Conservation (phyloP, 2,797 vertebrate genomes). For the Mormyrus proboscirostris region DNA sequence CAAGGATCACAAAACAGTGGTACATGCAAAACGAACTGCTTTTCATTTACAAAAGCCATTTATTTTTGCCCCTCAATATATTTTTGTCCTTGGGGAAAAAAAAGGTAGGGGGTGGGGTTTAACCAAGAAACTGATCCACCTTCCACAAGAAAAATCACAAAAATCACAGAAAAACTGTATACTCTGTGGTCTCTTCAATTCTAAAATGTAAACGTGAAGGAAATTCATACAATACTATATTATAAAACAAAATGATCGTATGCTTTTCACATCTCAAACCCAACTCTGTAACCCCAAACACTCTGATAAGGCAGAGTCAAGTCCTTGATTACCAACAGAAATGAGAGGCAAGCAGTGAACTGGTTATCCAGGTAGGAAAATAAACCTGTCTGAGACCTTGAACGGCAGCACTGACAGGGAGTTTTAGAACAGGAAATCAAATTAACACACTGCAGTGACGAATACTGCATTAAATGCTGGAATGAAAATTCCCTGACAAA, state of each 20-base stretch:
- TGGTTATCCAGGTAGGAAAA: neutral
- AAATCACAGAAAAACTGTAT: neutral
- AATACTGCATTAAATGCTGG: neutral
- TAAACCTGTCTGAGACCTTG: neutral
- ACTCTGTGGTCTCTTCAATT: neutral
- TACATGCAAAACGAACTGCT: slow-evolving; percentile 8
- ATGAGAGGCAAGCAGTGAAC: neutral
- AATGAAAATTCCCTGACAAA: neutral
- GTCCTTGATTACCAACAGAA: neutral
- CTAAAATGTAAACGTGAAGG: neutral
- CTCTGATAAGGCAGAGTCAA: neutral
- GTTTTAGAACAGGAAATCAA: neutral
- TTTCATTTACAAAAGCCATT: neutral
- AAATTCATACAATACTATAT: neutral
- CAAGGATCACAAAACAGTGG: slow-evolving; percentile 10
- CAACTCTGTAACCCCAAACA: neutral
- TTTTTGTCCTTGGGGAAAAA: neutral
- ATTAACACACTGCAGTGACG: neutral
- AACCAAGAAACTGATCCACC: neutral
- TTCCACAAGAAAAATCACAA: neutral
- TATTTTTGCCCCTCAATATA: neutral
- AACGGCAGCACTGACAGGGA: neutral
- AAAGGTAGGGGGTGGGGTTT: neutral
- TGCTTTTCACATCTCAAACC: neutral
- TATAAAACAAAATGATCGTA: neutral